A percentile compares a stretch with the other conserved stretches of the same genome.
These are phyloP conservation scores for Aldrovandia affinis DNA, from an alignment of 2,797 vertebrate genomes.

Conservation along the genomic window DNA sequence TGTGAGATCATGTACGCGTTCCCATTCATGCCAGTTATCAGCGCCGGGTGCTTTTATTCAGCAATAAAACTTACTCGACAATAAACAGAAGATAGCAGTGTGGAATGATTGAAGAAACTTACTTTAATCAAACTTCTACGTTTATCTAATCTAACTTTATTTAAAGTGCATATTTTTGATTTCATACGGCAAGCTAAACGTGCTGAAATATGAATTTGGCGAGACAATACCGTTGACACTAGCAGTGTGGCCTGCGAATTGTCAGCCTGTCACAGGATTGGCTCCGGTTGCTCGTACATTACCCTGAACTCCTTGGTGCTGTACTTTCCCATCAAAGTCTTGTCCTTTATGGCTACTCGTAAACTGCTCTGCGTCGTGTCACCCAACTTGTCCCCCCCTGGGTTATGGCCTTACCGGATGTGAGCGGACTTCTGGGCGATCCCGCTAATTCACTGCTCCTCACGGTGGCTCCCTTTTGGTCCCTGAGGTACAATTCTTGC, in stretches of 20 bases:
- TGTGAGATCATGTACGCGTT: conserved; percentile 24
- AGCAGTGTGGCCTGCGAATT: conserved; percentile 18
- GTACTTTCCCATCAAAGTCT: neutral
- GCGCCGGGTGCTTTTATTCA: conserved; percentile 11
- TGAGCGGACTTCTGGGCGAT: conserved; percentile 58
- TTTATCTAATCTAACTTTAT: neutral
- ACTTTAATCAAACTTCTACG: conserved; percentile 6
- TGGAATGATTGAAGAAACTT: neutral
- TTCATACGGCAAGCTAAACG: neutral
- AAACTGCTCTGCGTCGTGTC: conserved; percentile 27
- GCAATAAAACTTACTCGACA: neutral
- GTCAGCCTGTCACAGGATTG: neutral
- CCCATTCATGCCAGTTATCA: conserved; percentile 21
- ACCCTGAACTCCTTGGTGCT: neutral
- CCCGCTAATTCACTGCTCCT: conserved; percentile 48
- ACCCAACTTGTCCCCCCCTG: conserved; percentile 31
- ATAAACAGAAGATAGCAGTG: neutral
- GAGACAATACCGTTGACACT: neutral
- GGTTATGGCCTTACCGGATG: conserved; percentile 47
- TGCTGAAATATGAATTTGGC: neutral
- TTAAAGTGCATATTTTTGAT: neutral
- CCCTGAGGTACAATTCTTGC: neutral
- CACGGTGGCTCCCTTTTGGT: neutral
- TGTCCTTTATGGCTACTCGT: conserved; percentile 20
- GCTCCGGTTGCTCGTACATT: neutral